Percentiles rank a stretch among this genome's conserved stretches.
Conservation (phyloP, 2,888 invertebrate species). For the Podabrus alpinus region DNA sequence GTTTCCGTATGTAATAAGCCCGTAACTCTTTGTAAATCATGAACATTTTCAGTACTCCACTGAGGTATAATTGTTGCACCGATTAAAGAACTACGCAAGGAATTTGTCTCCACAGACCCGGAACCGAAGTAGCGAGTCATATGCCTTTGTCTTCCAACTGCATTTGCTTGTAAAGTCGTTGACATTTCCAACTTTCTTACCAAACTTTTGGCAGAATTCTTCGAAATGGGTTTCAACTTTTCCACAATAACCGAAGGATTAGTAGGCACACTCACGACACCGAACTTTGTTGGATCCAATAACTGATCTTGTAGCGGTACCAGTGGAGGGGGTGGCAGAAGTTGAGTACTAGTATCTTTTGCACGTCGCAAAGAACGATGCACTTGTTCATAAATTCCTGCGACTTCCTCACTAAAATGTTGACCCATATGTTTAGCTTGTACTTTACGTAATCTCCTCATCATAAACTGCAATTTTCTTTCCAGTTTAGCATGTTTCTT, state of each 20-base stretch:
- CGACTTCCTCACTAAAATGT: slow-evolving; percentile 78
- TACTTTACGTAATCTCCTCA: slow-evolving; percentile 74
- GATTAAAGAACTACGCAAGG: slow-evolving; percentile 40
- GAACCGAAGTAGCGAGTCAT: slow-evolving; percentile 60
- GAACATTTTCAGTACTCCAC: slow-evolving; percentile 55
- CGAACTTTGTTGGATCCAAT: background rate
- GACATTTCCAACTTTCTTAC: slow-evolving; percentile 61
- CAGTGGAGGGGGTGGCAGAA: background rate
- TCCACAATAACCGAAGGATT: slow-evolving; percentile 36
- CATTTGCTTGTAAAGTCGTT: slow-evolving; percentile 52
- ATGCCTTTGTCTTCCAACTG: slow-evolving; percentile 49
- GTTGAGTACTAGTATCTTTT: slow-evolving; percentile 30
- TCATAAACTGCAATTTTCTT: slow-evolving; percentile 71
- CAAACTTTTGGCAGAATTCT: slow-evolving; percentile 62
- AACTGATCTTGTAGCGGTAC: slow-evolving; percentile 15
- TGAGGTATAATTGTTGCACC: slow-evolving; percentile 53
- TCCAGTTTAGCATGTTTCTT: slow-evolving; percentile 58
- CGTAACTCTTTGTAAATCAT: slow-evolving; percentile 71
- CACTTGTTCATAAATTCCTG: slow-evolving; percentile 75
- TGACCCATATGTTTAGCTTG: slow-evolving; percentile 77
- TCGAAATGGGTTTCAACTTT: slow-evolving; percentile 55
- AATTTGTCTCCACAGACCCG: slow-evolving; percentile 51
- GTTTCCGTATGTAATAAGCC: slow-evolving; percentile 76
- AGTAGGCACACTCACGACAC: background rate
- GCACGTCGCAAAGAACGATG: slow-evolving; percentile 58